These are phyloP conservation scores for Trissolcus basalis DNA, from an alignment of 1,140 invertebrate genomes.

Conservation along the genomic window DNA sequence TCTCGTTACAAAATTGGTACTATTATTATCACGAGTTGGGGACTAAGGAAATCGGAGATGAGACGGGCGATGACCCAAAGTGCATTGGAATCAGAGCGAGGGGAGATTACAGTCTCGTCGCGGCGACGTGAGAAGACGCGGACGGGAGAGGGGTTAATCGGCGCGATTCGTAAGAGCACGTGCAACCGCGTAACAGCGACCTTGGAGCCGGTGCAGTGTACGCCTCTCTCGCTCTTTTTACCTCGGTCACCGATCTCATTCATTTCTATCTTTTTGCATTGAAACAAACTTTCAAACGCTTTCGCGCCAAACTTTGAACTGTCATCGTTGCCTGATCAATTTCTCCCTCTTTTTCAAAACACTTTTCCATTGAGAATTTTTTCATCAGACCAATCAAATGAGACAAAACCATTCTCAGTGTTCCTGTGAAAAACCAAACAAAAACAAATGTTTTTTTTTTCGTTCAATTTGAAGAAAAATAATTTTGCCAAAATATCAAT, in stretches of 20 bases:
- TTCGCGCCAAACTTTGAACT: constrained; percentile 4
- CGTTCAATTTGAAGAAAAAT: too few relatives aligned
- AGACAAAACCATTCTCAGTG: too few relatives aligned
- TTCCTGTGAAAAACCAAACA: too few relatives aligned
- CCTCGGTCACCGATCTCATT: constrained; percentile 46
- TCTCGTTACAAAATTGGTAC: too few relatives aligned
- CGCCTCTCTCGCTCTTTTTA: constrained; percentile 41
- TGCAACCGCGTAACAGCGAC: constrained; percentile 72
- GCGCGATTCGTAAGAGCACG: constrained; percentile 66
- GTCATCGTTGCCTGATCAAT: not conserved
- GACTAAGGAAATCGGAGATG: constrained; percentile 1
- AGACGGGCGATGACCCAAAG: constrained; percentile 7
- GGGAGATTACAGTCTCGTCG: constrained; percentile 9
- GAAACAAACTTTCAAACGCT: constrained; percentile 19
- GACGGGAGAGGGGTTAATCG: constrained; percentile 30
- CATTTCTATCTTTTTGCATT: constrained; percentile 42
- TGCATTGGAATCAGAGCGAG: not conserved
- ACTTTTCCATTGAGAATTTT: too few relatives aligned
- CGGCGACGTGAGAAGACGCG: constrained; percentile 13
- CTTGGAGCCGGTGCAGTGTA: constrained; percentile 66
- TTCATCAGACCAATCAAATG: too few relatives aligned
- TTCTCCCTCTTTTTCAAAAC: too few relatives aligned
- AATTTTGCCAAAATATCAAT: too few relatives aligned
- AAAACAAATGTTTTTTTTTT: too few relatives aligned
- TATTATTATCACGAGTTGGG: not conserved